Evolutionary conservation across 2,113 vertebrate species (phyloP), one percentile per base, ranked within the genome.

Genomic region (Tor tambroides): DNA sequence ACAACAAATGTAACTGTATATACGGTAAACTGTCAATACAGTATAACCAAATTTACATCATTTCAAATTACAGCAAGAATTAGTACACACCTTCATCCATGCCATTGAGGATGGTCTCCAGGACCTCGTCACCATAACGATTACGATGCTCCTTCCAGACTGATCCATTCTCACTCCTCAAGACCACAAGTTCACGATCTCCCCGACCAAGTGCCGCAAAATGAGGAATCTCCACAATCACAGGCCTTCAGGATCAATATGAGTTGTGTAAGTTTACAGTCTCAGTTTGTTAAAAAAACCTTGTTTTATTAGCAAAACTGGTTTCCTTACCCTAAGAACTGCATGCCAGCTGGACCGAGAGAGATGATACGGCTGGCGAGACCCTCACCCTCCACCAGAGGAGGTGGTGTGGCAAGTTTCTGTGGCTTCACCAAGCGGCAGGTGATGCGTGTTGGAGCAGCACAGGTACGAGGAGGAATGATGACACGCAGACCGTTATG

Each of bases 121-220:
- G 92, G 88, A 96, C 96, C 84, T 94, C 96, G 12, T 98, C 97
- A 6, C 96, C 97, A 0, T 96, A 96, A 78, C 96, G 96, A 89
- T 95, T 97, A 85, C 94, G 97, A 72, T 99, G 98, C n/a, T 99
- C 98, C 90, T 99, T 99, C 98, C 98, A 99, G n/a, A 98, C 93
- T 0, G 96, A 96, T 67, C 98, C 98, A 0, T 99, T 99, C 85
- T 99, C 98, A 0, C 96, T 99, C 88, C 98, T 95, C 89, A 99
- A 90, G 59, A 99, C 96, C 76, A 98, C 97, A 0, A 99, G 95
- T 91, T 99, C 97, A 0, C 98, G 95, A 92, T 99, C 97, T 5
- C 97, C 96, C 0, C 96, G 97, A 71, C 97, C 96, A 0, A 96
- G 95, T 0, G 98, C 97, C 32, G 98, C 98, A 82, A 99, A 99